Evolutionary conservation across 2,113 vertebrate genomes (phyloP).

Genomic region (Laticauda colubrina): DNA sequence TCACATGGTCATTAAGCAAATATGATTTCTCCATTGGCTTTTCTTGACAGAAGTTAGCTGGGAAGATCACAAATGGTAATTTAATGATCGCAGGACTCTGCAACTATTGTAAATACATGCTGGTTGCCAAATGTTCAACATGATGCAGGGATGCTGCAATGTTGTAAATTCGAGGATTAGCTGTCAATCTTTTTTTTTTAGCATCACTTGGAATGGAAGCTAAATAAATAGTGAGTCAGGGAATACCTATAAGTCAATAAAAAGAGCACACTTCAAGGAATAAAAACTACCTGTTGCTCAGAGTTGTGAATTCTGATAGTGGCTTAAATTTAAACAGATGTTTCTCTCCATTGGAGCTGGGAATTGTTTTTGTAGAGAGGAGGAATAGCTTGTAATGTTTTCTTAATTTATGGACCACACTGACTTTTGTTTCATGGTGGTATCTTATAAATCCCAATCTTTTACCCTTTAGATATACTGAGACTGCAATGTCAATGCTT

Average conservation of each 20-base stretch:
- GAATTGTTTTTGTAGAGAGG: neutral
- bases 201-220: neutral
- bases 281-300: neutral
- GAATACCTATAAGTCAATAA: neutral
- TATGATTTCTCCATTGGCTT: neutral
- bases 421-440: neutral
- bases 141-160: neutral
- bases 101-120: neutral
- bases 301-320: neutral
- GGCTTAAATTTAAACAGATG: slow-evolving; percentile 5
- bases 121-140: neutral
- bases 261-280: neutral
- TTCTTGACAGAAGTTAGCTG: neutral
- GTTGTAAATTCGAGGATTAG: neutral
- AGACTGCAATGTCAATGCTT: neutral
- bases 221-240: neutral
- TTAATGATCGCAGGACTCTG: neutral
- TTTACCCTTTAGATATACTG: neutral
- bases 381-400: neutral
- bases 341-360: neutral
- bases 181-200: neutral
- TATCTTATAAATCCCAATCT: neutral
- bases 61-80: neutral
- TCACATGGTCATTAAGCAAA: neutral
- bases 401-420: neutral